Evolutionary conservation across 2,797 vertebrate species (phyloP).

Genomic region (Crenuchus spilurus): DNA sequence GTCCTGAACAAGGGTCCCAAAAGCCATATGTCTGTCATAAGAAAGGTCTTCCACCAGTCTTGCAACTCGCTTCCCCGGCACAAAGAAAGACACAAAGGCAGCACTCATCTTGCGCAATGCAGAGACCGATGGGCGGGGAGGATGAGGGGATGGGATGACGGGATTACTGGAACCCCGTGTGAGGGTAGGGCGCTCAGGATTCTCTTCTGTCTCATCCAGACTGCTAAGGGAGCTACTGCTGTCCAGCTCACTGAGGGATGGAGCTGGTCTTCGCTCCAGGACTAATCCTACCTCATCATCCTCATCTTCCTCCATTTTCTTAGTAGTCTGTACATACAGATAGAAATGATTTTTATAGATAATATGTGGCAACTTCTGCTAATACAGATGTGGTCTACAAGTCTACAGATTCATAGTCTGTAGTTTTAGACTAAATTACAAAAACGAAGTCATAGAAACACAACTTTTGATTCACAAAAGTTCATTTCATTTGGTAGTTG

Average conservation of each 20-base stretch:
- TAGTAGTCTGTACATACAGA: slow-evolving; percentile 9
- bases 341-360: too few relatives aligned
- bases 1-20: slow-evolving; percentile 74
- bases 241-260: slow-evolving; percentile 74
- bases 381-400: too few relatives aligned
- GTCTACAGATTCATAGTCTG: too few relatives aligned
- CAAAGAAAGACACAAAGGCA: slow-evolving; percentile 73
- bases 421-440: too few relatives aligned
- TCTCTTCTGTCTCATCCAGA: slow-evolving; percentile 70
- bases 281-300: slow-evolving; percentile 58
- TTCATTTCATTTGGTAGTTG: too few relatives aligned
- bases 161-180: slow-evolving; percentile 53
- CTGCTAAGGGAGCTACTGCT: slow-evolving; percentile 79
- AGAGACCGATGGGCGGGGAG: slow-evolving; percentile 56
- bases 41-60: slow-evolving; percentile 63
- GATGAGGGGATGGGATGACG: slow-evolving; percentile 17
- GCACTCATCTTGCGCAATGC: slow-evolving; percentile 75
- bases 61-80: slow-evolving; percentile 71
- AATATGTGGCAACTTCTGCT: too few relatives aligned
- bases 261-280: slow-evolving; percentile 63
- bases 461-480: too few relatives aligned
- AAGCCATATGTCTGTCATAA: slow-evolving; percentile 64
- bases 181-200: slow-evolving; percentile 48
- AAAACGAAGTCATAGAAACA: too few relatives aligned
- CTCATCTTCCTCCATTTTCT: slow-evolving; percentile 29